Evolutionary conservation across 2,113 vertebrate species (phyloP).

Genomic region (Puma concolor): DNA sequence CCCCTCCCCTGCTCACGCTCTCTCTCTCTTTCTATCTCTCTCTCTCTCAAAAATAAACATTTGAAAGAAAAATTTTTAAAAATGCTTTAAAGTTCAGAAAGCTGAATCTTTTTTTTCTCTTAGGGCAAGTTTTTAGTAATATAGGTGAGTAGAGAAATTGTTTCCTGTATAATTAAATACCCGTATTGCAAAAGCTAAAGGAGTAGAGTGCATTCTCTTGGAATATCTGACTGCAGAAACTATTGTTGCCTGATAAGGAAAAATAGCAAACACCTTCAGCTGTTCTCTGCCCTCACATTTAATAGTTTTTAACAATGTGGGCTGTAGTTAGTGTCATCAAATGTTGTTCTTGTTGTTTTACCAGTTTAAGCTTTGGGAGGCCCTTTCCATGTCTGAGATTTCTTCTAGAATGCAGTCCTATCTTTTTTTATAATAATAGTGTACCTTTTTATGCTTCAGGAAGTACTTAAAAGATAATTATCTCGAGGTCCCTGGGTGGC

Average conservation of each 20-base stretch:
- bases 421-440: background rate
- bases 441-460: background rate
- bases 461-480: conserved; percentile 3
- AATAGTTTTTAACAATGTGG: background rate
- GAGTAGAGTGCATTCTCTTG: background rate
- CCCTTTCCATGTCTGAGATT: background rate
- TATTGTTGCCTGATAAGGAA: background rate
- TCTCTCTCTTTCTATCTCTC: too few species aligned
- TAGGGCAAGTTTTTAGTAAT: background rate
- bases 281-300: background rate
- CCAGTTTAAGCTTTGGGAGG: background rate
- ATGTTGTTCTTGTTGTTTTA: background rate
- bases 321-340: background rate
- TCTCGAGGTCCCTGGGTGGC: too few species aligned
- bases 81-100: background rate
- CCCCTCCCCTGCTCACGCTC: too few species aligned
- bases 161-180: background rate
- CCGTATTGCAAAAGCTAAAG: background rate
- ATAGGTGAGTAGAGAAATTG: background rate
- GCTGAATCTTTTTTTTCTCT: background rate
- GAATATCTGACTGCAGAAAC: background rate
- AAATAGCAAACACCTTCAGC: background rate
- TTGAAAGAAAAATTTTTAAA: background rate
- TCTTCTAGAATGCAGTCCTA: background rate
- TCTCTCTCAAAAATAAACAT: too few species aligned